These are phyloP conservation scores for Paraplagusia blochii DNA, from an alignment of 2,113 vertebrate species.

Conservation along the genomic window DNA sequence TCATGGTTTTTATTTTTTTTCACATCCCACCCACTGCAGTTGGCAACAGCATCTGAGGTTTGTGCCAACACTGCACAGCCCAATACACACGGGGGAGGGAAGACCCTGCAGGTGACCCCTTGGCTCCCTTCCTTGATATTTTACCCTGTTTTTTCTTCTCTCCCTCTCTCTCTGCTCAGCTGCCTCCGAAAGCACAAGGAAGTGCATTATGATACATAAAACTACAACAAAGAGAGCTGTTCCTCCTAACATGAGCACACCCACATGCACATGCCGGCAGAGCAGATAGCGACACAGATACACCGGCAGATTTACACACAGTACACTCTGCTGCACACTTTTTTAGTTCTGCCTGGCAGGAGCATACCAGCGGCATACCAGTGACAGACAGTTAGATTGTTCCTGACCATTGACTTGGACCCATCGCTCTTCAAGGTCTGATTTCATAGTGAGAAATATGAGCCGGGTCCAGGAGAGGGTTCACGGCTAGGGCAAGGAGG, in stretches of 20 bases:
- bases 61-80: constrained; percentile 61
- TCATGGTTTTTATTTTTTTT: constrained; percentile 63
- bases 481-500: constrained; percentile 73
- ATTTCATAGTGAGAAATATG: constrained; percentile 76
- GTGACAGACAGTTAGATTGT: constrained; percentile 80
- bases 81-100: constrained; percentile 25
- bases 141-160: constrained; percentile 18
- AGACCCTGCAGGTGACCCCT: constrained; percentile 41
- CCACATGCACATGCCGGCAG: constrained; percentile 27
- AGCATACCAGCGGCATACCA: constrained; percentile 20
- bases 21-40: constrained; percentile 47
- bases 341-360: constrained; percentile 56
- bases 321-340: constrained; percentile 53
- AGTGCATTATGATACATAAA: constrained; percentile 29
- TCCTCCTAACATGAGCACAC: constrained; percentile 19
- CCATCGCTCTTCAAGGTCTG: constrained; percentile 71
- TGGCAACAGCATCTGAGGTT: constrained; percentile 32
- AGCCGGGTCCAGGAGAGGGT: constrained; percentile 68
- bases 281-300: constrained; percentile 51
- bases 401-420: constrained; percentile 75
- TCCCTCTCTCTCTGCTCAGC: constrained; percentile 26
- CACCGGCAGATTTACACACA: constrained; percentile 31
- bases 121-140: constrained; percentile 52
- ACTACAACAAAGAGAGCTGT: constrained; percentile 32
- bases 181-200: constrained; percentile 32